Base-by-base conservation (phyloP, 2,888 invertebrate species). In the Lasius platythorax region DNA sequence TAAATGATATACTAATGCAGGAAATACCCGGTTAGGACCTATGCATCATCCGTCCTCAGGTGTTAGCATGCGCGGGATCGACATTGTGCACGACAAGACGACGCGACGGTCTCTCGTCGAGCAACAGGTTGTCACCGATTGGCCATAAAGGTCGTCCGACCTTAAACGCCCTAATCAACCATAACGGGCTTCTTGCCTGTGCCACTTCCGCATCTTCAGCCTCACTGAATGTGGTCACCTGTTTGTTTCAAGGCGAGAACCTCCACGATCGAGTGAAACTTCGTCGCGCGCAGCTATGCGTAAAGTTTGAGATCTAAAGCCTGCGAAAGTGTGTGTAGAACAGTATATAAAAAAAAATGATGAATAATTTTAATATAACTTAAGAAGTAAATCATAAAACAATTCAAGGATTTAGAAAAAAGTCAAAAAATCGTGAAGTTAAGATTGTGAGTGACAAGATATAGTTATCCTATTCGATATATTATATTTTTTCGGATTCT, bases 11-110 rank as follows among this genome's bases (percentile, higher is more conserved):
- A 92, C 91, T 85, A 91, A 93, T 92, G 91, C 91, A 94, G 94
- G 94, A 94, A 94, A 92, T 91, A 88, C 91, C 90, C 86, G 85
- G 85, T 92, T 91, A 91, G 92, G 92, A 87, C 85, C 87, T 91
- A 94, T 94, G 94, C 93, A 94, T 94, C 94, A 92, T 92, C 88
- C 90, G 90, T 85, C 61, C 56, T 92, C 94, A 94, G 93, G 93
- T 94, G 94, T 92, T 89, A 84, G 88, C n/a, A 23, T 53, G 85
- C 0, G 75, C 86, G 75, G 88, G 85, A 85, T 86, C 87, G 90
- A 88, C 91, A 92, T 93, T 92, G 93, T 93, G 92, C 89, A 92
- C 91, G 92, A 92, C 85, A 66, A 46, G 63, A 75, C 89, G 86
- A 84, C 23, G 23, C 89, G 86, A 84, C 23, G 23, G 23, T 23